Conservation (phyloP, 2,888 invertebrate genomes). For the Exocentrus adspersus region DNA sequence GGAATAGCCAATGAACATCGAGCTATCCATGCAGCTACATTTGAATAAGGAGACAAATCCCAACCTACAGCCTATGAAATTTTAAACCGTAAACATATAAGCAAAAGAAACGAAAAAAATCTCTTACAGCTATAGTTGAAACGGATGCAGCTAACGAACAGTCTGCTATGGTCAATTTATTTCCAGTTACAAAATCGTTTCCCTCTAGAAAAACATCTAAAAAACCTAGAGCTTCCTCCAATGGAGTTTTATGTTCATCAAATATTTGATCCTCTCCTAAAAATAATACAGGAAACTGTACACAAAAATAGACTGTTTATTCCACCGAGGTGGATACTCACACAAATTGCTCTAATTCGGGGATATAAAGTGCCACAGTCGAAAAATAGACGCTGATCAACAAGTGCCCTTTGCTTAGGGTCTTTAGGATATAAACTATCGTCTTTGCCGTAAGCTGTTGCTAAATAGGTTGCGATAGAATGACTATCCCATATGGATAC, state of each 20-base stretch:
- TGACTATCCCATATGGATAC: constrained; percentile 76
- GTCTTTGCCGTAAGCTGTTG: constrained; percentile 70
- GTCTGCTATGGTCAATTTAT: constrained; percentile 73
- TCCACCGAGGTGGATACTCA: constrained; percentile 59
- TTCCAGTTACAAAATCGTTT: constrained; percentile 71
- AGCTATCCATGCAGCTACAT: constrained; percentile 70
- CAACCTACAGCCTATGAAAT: constrained; percentile 72
- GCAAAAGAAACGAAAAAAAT: background rate
- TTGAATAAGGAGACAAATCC: constrained; percentile 68
- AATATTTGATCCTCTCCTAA: constrained; percentile 69
- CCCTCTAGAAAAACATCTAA: constrained; percentile 69
- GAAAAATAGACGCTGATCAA: constrained; percentile 73
- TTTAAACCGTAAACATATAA: no score
- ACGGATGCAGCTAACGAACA: constrained; percentile 69
- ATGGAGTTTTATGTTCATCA: constrained; percentile 66
- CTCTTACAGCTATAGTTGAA: constrained; percentile 67
- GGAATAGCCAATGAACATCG: constrained; percentile 68
- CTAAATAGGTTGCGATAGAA: constrained; percentile 73
- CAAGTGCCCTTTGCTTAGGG: constrained; percentile 66
- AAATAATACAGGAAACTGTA: constrained; percentile 70
- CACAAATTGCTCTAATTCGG: constrained; percentile 72
- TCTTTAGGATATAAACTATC: constrained; percentile 72
- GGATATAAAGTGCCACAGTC: constrained; percentile 72
- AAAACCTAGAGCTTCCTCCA: constrained; percentile 70
- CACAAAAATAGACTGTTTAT: constrained; percentile 39